phyloP scores from a whole-genome alignment of 2,797 vertebrate species.

The Lithobates pipiens region DNA sequence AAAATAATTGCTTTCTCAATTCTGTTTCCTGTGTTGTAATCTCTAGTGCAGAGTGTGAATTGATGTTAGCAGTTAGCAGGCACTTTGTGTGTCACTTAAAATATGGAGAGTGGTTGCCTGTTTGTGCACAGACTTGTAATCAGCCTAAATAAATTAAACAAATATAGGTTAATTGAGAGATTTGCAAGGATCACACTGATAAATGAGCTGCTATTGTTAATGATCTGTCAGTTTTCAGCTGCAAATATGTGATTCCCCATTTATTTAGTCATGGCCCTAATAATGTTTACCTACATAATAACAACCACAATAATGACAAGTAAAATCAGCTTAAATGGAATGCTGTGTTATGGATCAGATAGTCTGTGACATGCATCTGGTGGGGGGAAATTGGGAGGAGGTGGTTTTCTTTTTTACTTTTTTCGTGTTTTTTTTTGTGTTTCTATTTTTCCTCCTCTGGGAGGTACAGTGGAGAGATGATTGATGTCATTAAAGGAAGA shows the following conservation, averaged over 20 bases:
- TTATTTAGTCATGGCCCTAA: neutral
- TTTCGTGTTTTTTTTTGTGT: no score
- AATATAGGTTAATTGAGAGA: slow-evolving; percentile 68
- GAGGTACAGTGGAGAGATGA: no score
- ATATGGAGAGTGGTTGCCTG: slow-evolving; percentile 63
- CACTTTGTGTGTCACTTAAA: slow-evolving; percentile 61
- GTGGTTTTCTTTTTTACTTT: no score
- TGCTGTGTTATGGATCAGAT: no score
- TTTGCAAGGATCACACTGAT: slow-evolving; percentile 61
- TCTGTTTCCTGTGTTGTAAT: slow-evolving; percentile 70
- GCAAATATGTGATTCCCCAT: slow-evolving; percentile 31
- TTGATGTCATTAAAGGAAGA: no score
- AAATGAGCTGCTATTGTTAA: slow-evolving; percentile 51
- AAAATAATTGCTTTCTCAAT: slow-evolving; percentile 76
- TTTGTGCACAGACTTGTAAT: slow-evolving; percentile 60
- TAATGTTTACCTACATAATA: neutral
- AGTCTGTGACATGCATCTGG: no score
- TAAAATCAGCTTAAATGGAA: neutral
- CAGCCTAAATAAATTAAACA: slow-evolving; percentile 66
- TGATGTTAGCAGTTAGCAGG: slow-evolving; percentile 45
- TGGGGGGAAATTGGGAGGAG: no score
- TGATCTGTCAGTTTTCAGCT: slow-evolving; percentile 32
- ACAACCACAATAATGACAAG: neutral
- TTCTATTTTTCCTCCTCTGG: no score
- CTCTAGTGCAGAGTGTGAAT: slow-evolving; percentile 68